Conservation (phyloP, 2,113 vertebrate genomes). For the Cacatua alba region DNA sequence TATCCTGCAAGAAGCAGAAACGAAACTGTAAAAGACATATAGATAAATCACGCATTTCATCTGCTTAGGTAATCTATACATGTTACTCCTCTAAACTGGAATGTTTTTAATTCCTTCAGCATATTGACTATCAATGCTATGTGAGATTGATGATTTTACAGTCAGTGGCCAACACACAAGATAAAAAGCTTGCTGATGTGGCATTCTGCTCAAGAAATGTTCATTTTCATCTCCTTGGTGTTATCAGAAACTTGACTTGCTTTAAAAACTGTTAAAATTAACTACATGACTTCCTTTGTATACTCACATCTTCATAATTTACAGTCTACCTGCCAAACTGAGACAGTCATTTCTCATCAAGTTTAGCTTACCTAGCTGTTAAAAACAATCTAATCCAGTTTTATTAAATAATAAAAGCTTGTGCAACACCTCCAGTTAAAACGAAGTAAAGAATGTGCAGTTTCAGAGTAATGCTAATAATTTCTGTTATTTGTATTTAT, state of each 20-base stretch:
- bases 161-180: background rate
- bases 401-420: conserved; percentile 16
- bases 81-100: background rate
- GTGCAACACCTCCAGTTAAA: background rate
- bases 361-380: background rate
- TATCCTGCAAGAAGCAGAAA: background rate
- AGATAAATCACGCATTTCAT: background rate
- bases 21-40: background rate
- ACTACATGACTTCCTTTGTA: background rate
- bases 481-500: conserved; percentile 7
- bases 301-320: background rate
- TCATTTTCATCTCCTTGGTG: background rate
- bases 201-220: background rate
- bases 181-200: background rate
- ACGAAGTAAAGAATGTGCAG: background rate
- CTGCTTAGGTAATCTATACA: background rate
- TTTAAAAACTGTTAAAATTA: conserved; percentile 17
- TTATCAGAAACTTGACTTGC: background rate
- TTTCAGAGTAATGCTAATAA: background rate
- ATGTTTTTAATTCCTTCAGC: background rate
- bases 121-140: background rate
- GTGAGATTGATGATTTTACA: background rate
- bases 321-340: background rate
- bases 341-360: background rate
- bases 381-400: background rate